Evolutionary conservation across 2,797 vertebrate genomes (phyloP).

Genomic region (Anomalospiza imberbis): DNA sequence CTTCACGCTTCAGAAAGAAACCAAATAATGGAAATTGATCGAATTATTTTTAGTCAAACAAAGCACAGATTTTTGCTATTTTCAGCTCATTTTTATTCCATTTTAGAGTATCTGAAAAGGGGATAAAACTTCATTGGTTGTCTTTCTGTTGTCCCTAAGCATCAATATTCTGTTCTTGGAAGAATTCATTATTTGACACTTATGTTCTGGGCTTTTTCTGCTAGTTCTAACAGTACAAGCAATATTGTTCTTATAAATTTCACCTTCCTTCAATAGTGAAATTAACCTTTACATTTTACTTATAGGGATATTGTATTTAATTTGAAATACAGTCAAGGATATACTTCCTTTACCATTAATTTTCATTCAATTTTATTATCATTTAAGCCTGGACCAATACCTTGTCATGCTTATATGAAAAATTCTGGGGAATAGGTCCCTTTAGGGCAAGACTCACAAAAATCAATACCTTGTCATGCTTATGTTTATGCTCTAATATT

Average conservation of each 20-base stretch:
- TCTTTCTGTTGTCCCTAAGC: background rate
- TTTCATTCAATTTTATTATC: background rate
- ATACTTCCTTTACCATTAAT: background rate
- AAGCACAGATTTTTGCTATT: background rate
- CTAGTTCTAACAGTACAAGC: background rate
- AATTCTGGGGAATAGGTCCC: background rate
- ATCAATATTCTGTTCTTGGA: background rate
- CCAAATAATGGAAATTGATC: background rate
- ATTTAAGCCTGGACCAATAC: background rate
- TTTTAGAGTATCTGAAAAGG: background rate
- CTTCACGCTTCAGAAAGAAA: background rate
- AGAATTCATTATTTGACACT: background rate
- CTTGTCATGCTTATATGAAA: background rate
- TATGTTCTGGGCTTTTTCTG: background rate
- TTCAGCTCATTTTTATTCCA: background rate
- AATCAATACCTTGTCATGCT: background rate
- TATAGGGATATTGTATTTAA: background rate
- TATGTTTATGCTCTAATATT: background rate
- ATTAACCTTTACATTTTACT: background rate
- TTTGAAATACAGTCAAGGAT: background rate
- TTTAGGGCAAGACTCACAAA: background rate
- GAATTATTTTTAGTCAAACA: background rate
- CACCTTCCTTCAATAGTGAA: background rate
- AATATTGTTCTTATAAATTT: background rate
- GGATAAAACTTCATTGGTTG: background rate